A percentile compares a stretch with the other conserved stretches of the same genome.
These are phyloP conservation scores for Tipula vernalis DNA, from an alignment of 2,888 invertebrate species.

Conservation along the genomic window DNA sequence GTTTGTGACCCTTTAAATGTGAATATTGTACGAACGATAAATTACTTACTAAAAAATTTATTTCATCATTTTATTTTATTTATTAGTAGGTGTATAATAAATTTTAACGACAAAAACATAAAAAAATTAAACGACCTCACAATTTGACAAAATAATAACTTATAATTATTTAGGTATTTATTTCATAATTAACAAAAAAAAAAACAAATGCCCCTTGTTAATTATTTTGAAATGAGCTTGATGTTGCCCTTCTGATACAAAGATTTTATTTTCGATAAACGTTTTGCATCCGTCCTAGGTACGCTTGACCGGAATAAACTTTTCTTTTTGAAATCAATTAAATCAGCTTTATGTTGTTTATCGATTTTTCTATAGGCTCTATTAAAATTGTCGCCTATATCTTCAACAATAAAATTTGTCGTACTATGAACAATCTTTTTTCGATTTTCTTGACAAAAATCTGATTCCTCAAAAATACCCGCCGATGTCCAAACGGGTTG, in stretches of 20 bases:
- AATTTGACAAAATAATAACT: not conserved
- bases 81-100: no score
- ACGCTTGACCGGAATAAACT: not conserved
- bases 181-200: not conserved
- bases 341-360: not conserved
- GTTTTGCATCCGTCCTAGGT: not conserved
- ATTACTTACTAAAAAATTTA: no score
- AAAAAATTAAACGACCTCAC: no score
- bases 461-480: not conserved
- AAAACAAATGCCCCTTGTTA: not conserved
- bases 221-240: not conserved
- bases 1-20: no score
- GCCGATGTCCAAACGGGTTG: not conserved
- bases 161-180: no score
- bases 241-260: not conserved
- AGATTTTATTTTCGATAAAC: not conserved
- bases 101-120: no score
- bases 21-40: no score
- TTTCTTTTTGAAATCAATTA: not conserved
- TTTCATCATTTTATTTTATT: no score
- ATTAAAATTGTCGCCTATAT: not conserved
- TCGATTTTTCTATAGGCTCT: not conserved
- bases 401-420: not conserved
- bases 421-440: not conserved
- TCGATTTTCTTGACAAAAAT: not conserved